A percentile compares a stretch with the other conserved stretches of the same genome.
Conservation (phyloP, 2,797 vertebrate species). For the Hylomyscus alleni region DNA sequence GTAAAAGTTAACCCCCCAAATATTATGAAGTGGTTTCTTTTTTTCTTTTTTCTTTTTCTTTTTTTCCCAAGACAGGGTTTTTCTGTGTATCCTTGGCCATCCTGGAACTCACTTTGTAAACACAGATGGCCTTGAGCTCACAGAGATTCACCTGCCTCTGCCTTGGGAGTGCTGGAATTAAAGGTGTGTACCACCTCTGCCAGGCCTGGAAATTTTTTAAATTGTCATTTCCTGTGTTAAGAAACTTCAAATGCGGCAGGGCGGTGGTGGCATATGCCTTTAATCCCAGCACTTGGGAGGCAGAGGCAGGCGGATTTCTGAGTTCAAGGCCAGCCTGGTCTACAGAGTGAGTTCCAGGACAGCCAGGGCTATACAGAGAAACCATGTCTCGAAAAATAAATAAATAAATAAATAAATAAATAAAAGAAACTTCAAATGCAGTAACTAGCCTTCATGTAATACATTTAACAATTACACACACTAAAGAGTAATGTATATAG, state of each 20-base stretch:
- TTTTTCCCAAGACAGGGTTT: neutral
- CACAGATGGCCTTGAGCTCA: neutral
- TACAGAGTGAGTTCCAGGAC: too few species aligned
- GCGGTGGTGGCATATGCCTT: too few species aligned
- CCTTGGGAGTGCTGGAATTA: neutral
- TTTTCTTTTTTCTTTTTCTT: neutral
- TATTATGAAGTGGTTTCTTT: neutral
- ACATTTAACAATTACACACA: constrained; percentile 14
- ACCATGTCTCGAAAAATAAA: too few species aligned
- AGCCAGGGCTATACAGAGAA: too few species aligned
- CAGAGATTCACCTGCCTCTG: neutral
- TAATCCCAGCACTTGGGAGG: too few species aligned
- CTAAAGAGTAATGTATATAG: constrained; percentile 20
- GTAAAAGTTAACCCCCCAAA: constrained; percentile 44
- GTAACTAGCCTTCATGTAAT: neutral
- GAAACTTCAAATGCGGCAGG: too few species aligned
- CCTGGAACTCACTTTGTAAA: neutral
- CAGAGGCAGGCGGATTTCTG: too few species aligned
- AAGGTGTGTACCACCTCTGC: neutral
- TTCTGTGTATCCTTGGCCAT: neutral
- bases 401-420: too few species aligned
- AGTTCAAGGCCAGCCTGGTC: too few species aligned
- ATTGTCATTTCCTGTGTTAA: constrained; percentile 23
- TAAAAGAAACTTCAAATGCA: neutral
- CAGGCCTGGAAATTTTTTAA: neutral